Evolutionary conservation across 1,140 invertebrate genomes (phyloP).

Genomic region (Homarus americanus): DNA sequence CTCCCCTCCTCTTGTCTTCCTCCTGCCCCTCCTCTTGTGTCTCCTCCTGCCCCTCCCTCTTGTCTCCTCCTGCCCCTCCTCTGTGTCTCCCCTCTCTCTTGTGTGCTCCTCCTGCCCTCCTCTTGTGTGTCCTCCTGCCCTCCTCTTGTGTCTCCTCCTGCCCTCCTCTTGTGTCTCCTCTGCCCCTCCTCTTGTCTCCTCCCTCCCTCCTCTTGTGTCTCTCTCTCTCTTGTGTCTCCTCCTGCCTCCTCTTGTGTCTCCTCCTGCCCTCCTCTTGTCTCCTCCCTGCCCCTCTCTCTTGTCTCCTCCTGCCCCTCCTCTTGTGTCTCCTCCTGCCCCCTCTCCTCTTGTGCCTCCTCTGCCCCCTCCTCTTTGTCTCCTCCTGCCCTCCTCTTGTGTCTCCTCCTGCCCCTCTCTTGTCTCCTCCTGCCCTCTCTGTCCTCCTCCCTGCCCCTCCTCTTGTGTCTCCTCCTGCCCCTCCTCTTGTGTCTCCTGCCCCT

Average conservation of each 20-base stretch:
- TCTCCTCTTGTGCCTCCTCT: neutral
- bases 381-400: neutral
- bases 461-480: too few relatives aligned
- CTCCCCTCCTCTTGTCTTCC: neutral
- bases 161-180: neutral
- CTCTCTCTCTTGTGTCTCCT: neutral
- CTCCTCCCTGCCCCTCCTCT: too few relatives aligned
- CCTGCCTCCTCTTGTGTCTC: neutral
- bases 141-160: neutral
- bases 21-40: neutral
- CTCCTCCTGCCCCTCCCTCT: neutral
- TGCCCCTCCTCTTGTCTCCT: neutral
- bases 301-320: neutral
- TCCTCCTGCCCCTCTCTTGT: neutral
- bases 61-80: neutral
- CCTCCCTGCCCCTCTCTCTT: neutral
- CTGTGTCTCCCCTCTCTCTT: neutral
- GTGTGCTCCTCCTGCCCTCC: neutral
- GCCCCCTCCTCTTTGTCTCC: neutral
- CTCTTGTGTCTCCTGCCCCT: too few relatives aligned
- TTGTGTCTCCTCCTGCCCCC: neutral
- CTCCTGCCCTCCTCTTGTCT: neutral
- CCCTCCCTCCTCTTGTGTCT: neutral
- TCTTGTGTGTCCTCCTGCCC: neutral
- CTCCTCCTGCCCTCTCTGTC: too few relatives aligned